Percentiles rank a stretch among this genome's conserved stretches.
Conservation (phyloP, 1,140 invertebrate genomes). For the Bombus cullumanus region DNA sequence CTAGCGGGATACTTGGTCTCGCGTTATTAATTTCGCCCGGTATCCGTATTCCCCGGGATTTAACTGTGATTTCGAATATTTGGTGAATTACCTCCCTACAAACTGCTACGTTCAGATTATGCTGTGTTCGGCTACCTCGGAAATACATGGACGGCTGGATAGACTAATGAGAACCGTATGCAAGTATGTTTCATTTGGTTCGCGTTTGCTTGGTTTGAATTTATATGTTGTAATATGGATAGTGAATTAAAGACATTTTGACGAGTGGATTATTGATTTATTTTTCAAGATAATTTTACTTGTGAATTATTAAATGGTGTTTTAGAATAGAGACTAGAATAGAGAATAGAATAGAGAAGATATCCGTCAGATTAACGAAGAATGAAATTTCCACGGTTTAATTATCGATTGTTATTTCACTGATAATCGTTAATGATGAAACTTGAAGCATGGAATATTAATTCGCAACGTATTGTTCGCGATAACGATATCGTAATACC, state of each 20-base stretch:
- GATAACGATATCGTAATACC: too few relatives aligned
- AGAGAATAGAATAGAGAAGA: too few relatives aligned
- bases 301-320: not conserved
- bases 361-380: not conserved
- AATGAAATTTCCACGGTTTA: not conserved
- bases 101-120: not conserved
- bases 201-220: too few relatives aligned
- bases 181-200: not conserved
- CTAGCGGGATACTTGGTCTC: not conserved
- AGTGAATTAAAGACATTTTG: not conserved
- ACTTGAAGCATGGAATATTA: not conserved
- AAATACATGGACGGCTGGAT: not conserved
- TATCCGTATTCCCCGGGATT: not conserved
- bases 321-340: not conserved
- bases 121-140: not conserved
- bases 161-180: not conserved
- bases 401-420: not conserved
- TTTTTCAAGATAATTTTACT: not conserved
- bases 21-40: conserved; percentile 30
- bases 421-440: too few relatives aligned
- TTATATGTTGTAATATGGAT: too few relatives aligned
- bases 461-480: not conserved
- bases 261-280: not conserved
- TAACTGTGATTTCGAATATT: conserved; percentile 35
- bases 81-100: not conserved